Evolutionary conservation across 1,140 invertebrate species (phyloP), one percentile per base, ranked within the genome.

Genomic region (Fopius arisanus): DNA sequence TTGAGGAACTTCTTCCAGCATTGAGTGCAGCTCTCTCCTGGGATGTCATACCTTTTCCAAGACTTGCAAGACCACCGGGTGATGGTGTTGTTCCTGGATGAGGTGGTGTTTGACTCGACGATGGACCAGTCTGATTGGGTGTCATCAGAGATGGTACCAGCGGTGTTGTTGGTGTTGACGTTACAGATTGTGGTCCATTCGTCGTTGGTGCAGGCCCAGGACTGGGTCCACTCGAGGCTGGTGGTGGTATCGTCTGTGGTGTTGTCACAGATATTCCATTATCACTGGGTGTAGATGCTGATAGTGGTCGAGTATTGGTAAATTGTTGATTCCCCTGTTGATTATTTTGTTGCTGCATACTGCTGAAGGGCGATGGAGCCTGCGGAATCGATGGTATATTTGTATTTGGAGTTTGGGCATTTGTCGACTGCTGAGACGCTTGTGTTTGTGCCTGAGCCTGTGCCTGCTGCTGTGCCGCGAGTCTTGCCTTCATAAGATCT

Each of bases 401-500:
- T 0, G 79, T 79, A 29, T 78, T 83, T 37, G 84, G 86, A 71
- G 75, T 82, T 12, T 81, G 63, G 12, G 79, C 79, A 70, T 79
- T 83, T 6, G 81, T 79, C 1, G 84, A 73, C 72, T 85, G 83
- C 65, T 79, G 78, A n/a, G 80, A 79, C 10, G 81, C 81, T 28
- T 78, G 80, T 23, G 75, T 75, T 67, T 67, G 63, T 19, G 51
- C 43, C 28, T 73, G 70, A 21, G 62, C 70, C 40, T 79, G 78
- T 37, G 84, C 77, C 43, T 82, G 82, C 59, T 83, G 83, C 37
- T 79, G 77, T 43, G 80, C 77, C 73, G 87, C 86, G 29, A 91
- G 75, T 54, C 90, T 86, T 16, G 86, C 88, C 77, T 90, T 91
- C 86, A 91, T 90, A 3, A 90, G 80, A 23, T 92, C 91, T n/a